phyloP scores from a whole-genome alignment of 2,113 vertebrate genomes.

The Limnothrissa miodon region DNA sequence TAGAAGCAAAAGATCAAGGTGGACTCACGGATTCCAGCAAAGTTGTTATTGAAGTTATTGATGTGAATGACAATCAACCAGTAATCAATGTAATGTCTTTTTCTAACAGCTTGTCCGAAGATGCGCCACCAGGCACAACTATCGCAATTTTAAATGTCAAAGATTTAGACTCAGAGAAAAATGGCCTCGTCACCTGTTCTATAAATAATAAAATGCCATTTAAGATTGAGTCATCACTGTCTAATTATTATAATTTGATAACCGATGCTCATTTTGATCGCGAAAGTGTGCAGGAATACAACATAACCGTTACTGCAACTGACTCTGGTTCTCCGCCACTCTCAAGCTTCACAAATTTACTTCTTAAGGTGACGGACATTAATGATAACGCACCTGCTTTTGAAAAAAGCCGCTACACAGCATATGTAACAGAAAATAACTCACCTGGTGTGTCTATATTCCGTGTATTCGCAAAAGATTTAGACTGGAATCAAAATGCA shows the following conservation, averaged over 20 bases:
- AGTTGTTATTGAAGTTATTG: slow-evolving; percentile 63
- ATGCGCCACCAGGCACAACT: slow-evolving; percentile 37
- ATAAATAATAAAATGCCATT: slow-evolving; percentile 37
- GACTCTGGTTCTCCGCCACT: slow-evolving; percentile 47
- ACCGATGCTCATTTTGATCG: slow-evolving; percentile 53
- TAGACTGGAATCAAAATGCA: slow-evolving; percentile 75
- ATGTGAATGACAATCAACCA: slow-evolving; percentile 67
- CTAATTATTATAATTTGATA: slow-evolving; percentile 64
- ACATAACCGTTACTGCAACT: slow-evolving; percentile 42
- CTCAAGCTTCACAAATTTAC: slow-evolving; percentile 36
- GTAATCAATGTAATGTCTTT: slow-evolving; percentile 44
- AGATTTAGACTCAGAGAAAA: slow-evolving; percentile 61
- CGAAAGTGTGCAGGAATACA: slow-evolving; percentile 42
- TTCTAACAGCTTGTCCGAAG: slow-evolving; percentile 52
- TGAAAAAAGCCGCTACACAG: slow-evolving; percentile 30
- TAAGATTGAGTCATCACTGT: slow-evolving; percentile 42
- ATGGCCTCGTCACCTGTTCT: slow-evolving; percentile 53
- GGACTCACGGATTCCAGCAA: slow-evolving; percentile 56
- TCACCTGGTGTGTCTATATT: slow-evolving; percentile 70
- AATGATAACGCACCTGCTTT: slow-evolving; percentile 52
- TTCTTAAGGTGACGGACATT: slow-evolving; percentile 44
- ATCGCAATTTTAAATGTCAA: slow-evolving; percentile 64
- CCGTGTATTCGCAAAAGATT: slow-evolving; percentile 70
- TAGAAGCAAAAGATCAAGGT: slow-evolving; percentile 67
- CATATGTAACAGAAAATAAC: slow-evolving; percentile 46